A percentile compares a stretch with the other conserved stretches of the same genome.
Conservation (phyloP, 2,888 invertebrate genomes). For the Aethes cnicana region DNA sequence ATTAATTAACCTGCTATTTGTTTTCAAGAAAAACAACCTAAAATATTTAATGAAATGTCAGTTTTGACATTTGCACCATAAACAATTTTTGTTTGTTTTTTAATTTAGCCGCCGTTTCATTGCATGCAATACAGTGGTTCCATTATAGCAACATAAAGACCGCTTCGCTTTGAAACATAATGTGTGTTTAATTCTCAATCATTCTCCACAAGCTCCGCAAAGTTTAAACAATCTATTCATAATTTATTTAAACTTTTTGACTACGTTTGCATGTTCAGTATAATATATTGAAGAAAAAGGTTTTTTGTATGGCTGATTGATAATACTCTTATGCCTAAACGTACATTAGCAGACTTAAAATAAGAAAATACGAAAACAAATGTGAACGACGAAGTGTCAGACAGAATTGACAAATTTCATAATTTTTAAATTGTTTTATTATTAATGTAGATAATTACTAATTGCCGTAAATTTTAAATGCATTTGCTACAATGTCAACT, state of each 20-base stretch:
- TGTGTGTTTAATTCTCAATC: too few relatives aligned
- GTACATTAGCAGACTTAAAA: neutral
- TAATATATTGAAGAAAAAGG: neutral
- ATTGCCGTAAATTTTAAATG: slow-evolving; percentile 16
- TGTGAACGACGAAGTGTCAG: slow-evolving; percentile 23
- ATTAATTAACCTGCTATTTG: too few relatives aligned
- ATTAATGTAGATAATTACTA: slow-evolving; percentile 16
- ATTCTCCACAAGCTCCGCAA: too few relatives aligned
- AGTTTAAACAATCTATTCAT: too few relatives aligned
- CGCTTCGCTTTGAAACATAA: too few relatives aligned
- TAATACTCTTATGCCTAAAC: neutral
- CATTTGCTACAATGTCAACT: slow-evolving; percentile 60
- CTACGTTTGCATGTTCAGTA: neutral
- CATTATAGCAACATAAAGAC: too few relatives aligned
- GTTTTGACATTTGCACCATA: too few relatives aligned
- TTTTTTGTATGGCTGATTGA: neutral
- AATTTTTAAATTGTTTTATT: slow-evolving; percentile 18
- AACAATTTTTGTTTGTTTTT: too few relatives aligned
- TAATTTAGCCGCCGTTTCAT: too few relatives aligned
- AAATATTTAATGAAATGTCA: too few relatives aligned
- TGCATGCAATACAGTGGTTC: too few relatives aligned
- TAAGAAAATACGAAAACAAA: slow-evolving; percentile 17
- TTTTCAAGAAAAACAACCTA: too few relatives aligned
- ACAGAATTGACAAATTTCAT: slow-evolving; percentile 3
- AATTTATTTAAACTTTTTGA: neutral